Percentiles rank a stretch among this genome's conserved stretches.
These are phyloP conservation scores for Tragelaphus buxtoni DNA, from an alignment of 2,113 vertebrate genomes.

Conservation along the genomic window DNA sequence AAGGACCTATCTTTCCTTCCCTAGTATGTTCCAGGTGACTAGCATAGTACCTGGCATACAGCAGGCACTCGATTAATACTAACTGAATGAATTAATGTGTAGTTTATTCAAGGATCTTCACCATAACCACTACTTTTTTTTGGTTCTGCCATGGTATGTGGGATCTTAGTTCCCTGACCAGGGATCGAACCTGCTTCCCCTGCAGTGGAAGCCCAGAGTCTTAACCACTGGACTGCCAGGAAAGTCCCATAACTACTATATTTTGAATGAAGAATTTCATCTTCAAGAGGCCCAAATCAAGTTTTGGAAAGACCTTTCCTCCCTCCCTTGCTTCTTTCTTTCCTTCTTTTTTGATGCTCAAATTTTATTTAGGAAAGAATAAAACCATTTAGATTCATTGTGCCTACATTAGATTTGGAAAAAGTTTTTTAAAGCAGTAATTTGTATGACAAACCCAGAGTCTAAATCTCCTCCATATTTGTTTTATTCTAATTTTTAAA, in stretches of 20 bases:
- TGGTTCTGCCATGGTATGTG: neutral
- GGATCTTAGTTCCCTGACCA: neutral
- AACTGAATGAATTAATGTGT: neutral
- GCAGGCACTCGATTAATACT: neutral
- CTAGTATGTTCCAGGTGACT: neutral
- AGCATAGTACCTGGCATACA: neutral
- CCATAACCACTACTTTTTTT: neutral
- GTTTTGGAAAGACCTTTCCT: neutral
- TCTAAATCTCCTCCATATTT: neutral
- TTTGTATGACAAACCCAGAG: neutral
- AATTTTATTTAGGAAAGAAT: neutral
- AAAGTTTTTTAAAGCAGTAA: neutral
- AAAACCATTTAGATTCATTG: neutral
- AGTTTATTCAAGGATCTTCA: constrained; percentile 12
- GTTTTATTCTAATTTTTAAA: constrained; percentile 35
- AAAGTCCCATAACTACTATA: neutral
- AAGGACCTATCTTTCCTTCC: neutral
- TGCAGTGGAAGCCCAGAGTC: neutral
- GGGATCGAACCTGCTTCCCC: neutral
- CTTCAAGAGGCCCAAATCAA: neutral
- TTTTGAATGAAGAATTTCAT: constrained; percentile 9
- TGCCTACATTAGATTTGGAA: neutral
- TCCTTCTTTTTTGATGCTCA: neutral
- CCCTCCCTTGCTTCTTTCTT: too few relatives aligned
- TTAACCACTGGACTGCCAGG: neutral